Evolutionary conservation across 2,113 vertebrate species (phyloP).

Genomic region (Marcusenius ussheri): DNA sequence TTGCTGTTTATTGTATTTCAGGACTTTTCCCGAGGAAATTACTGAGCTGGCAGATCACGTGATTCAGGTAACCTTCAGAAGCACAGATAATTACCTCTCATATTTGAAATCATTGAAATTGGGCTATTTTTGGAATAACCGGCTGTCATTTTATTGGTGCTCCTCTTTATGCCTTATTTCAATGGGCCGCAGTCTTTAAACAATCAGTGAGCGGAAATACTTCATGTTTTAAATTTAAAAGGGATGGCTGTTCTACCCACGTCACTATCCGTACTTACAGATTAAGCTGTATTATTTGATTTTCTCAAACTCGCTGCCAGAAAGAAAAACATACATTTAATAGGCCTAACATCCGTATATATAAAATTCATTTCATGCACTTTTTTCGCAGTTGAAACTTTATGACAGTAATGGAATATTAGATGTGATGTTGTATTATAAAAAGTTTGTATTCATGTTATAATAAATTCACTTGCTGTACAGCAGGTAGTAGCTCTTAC

Average conservation of each 20-base stretch:
- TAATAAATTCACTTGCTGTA: not conserved
- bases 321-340: not conserved
- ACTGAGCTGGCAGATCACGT: slow-evolving; percentile 8
- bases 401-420: not conserved
- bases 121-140: slow-evolving; percentile 2
- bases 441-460: not conserved
- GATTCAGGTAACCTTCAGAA: slow-evolving; percentile 14
- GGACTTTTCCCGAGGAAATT: not conserved
- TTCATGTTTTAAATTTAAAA: not conserved
- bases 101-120: not conserved
- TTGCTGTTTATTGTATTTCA: slow-evolving; percentile 19
- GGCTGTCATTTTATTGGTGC: not conserved
- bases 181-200: not conserved
- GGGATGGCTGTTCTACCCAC: not conserved
- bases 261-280: not conserved
- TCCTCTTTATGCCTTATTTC: not conserved
- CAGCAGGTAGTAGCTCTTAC: not conserved
- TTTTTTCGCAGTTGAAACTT: not conserved
- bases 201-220: not conserved
- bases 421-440: not conserved
- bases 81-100: not conserved
- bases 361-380: not conserved
- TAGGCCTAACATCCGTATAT: not conserved
- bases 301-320: not conserved
- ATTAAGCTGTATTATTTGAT: not conserved